Base-by-base conservation (phyloP, 2,113 vertebrate species). In the Macrotus californicus region DNA sequence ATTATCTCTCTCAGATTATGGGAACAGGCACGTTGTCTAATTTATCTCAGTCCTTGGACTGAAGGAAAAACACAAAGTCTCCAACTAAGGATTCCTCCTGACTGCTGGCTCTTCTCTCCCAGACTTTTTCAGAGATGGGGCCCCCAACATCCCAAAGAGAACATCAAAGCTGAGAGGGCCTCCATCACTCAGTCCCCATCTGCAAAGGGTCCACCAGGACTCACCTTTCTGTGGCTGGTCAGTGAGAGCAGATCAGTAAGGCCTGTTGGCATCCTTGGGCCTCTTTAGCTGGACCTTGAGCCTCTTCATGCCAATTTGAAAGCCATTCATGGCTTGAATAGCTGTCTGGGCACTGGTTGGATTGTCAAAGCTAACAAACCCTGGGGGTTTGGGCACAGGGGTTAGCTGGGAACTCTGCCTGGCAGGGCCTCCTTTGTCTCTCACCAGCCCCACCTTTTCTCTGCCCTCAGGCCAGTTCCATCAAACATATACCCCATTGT, bases 291-390 rank as follows among this genome's bases (percentile, higher is more conserved):
- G 99, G 97, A 99, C 99, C 98, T 99, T 99, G 98, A 99, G 99
- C 98, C 99, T 99, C 99, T 99, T 99, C 99, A 99, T 99, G 98
- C 99, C 99, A 94, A 99, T 99, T 98, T 99, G 99, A 98, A 99
- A 99, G 98, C 99, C 99, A 93, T 99, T 99, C 99, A 99, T 99
- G 96, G 99, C 99, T 98, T 99, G 99, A 98, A 99, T 99, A 97
- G 99, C 99, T 31, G 99, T 99, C 99, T 99, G 99, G 98, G 99
- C 99, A 67, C 99, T 99, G 97, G 99, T 99, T 31, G 99, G 99
- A 98, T 99, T 99, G 99, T 99, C 99, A 98, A 99, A 99, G 98
- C 99, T 99, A 98, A 99, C 99, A 94, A 99, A 99, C 97, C 99
- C 99, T 99, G 97, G 94, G 6, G 96, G 2, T 2, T 76, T 56